Conservation (phyloP, 64 coral and sea anemone genomes). For the Stylophora pistillata region DNA sequence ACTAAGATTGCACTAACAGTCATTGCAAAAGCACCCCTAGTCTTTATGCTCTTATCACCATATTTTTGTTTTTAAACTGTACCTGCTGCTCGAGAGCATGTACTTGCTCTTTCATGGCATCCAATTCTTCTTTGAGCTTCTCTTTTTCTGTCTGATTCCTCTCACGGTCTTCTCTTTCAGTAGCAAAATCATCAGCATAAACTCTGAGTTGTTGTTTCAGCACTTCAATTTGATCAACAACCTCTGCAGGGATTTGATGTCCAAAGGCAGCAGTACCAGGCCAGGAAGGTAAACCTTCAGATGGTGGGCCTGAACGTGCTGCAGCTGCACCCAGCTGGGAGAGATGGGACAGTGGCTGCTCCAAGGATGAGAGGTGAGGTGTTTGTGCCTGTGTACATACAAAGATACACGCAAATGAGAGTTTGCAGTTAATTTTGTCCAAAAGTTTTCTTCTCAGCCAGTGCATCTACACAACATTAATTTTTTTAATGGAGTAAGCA, state of each 20-base stretch:
- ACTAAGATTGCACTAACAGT: too few relatives aligned
- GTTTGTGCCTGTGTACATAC: not conserved
- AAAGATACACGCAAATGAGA: too few relatives aligned
- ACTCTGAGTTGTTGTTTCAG: conserved; percentile 88
- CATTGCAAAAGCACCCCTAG: too few relatives aligned
- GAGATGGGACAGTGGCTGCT: not conserved
- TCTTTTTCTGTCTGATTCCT: conserved; percentile 87
- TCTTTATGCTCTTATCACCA: too few relatives aligned
- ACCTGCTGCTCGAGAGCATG: conserved; percentile 73
- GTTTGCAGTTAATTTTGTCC: too few relatives aligned
- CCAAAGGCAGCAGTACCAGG: not conserved
- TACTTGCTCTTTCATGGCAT: conserved; percentile 68
- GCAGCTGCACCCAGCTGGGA: not conserved
- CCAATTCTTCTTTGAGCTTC: conserved; percentile 68
- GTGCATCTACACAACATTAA: too few relatives aligned
- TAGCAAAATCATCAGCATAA: conserved; percentile 87
- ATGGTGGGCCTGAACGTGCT: not conserved
- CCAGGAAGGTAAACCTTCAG: not conserved
- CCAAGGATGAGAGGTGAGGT: not conserved
- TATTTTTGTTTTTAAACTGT: not conserved
- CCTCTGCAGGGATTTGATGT: conserved; percentile 40
- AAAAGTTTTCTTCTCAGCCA: too few relatives aligned
- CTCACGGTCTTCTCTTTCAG: conserved; percentile 84
- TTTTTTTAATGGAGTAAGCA: too few relatives aligned
- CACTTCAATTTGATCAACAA: conserved; percentile 87